Conservation (phyloP, 2,113 vertebrate genomes). For the Cyprinodon brontotheroides region DNA sequence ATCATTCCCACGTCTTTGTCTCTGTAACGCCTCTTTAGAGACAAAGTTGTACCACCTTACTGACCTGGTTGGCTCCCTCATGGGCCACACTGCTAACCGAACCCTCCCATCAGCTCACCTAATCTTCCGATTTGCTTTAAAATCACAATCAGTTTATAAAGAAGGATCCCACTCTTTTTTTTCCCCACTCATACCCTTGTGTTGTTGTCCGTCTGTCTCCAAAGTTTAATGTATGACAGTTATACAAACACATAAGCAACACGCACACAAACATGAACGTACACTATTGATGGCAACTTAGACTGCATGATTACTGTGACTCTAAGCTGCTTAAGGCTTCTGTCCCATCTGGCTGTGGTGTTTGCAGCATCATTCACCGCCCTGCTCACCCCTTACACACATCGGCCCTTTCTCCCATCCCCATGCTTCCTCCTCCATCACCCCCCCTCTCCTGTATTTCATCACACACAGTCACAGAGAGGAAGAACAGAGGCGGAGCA, state of each 20-base stretch:
- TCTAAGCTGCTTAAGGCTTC: conserved; percentile 83
- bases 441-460: conserved; percentile 34
- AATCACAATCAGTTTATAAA: conserved; percentile 26
- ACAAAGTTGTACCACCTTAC: conserved; percentile 30
- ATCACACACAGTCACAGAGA: conserved; percentile 18
- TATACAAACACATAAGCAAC: conserved; percentile 3
- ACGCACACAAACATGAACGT: conserved; percentile 33
- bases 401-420: conserved; percentile 23
- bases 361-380: conserved; percentile 73
- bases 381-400: conserved; percentile 28
- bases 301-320: conserved; percentile 80
- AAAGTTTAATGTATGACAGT: conserved; percentile 23
- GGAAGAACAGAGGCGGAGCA: conserved; percentile 57
- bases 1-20: conserved; percentile 37
- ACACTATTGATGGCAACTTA: conserved; percentile 79
- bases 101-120: conserved; percentile 7
- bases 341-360: conserved; percentile 83
- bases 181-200: conserved; percentile 25
- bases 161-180: conserved; percentile 30
- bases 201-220: not conserved
- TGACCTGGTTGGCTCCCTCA: conserved; percentile 36
- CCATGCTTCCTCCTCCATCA: conserved; percentile 39
- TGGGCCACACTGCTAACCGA: conserved; percentile 15
- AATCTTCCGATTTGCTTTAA: conserved; percentile 14
- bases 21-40: conserved; percentile 27